Base-by-base conservation (phyloP, 1,140 invertebrate genomes). In the Lordiphosa clarofinis region DNA sequence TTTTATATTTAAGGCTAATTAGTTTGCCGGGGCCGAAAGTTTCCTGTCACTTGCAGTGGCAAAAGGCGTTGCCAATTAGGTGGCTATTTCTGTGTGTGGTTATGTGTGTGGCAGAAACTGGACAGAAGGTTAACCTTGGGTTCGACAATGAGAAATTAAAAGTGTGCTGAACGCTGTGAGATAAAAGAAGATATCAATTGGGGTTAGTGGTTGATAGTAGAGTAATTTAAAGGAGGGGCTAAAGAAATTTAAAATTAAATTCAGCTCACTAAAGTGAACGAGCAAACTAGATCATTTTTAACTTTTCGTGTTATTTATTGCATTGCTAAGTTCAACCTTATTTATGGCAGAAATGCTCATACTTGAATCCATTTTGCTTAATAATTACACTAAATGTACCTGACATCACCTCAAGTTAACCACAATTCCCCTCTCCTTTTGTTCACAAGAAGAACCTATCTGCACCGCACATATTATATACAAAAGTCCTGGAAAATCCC, bases 1-100 rank as follows among this genome's bases (percentile, higher is more conserved):
- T 62, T 54, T 56, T 62, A 36, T 62, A 48, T 76, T 81, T 81
- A 60, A 66, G 76, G 76, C 79, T 81, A 81, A 81, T 81, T 81
- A 81, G 75, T 82, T 81, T 75, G 66, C 62, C 71, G 75, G 76
- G 60, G 43, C 60, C 19, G 54, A 75, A 81, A 75, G 76, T 81
- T 81, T 81, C 66, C 75, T 79, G 75, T 82, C 75, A 81, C 75
- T 81, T 82, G 66, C 74, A 82, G 75, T 75, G 72, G 76, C 62
- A 72, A 62, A 81, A 75, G 75, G 75, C 75, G 71, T 72, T 82
- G 76, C 76, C 76, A 81, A 81, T 81, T 82, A 81, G 71, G 56
- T 71, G n/a, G 48, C 50, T 50, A 31, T 56, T 47, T 37, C 48
- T 60, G 53, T 36, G 21, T 38, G 28, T 13, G 46, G 8, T 13